Conservation (phyloP, 2,797 vertebrate genomes). For the Rhinichthys osculus region DNA sequence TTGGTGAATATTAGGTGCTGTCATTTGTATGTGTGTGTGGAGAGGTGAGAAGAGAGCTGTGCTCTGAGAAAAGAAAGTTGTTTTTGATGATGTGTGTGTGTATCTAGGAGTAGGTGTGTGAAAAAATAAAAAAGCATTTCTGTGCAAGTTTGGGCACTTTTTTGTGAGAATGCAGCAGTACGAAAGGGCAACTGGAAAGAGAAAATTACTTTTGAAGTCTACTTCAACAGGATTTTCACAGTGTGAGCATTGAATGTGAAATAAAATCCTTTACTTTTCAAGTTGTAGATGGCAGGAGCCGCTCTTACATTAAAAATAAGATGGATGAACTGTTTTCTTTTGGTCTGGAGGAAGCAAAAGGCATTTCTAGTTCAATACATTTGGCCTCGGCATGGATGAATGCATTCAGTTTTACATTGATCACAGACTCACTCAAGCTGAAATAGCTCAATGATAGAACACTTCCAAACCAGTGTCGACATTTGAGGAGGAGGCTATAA, state of each 20-base stretch:
- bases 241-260: background rate
- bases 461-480: background rate
- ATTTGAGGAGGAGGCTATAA: background rate
- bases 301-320: too few species aligned
- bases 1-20: conserved; percentile 28
- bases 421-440: background rate
- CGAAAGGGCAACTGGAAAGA: background rate
- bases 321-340: background rate
- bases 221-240: background rate
- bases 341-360: conserved; percentile 7
- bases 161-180: conserved; percentile 1
- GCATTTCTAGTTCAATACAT: background rate
- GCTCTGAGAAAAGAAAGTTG: background rate
- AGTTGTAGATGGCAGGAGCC: too few species aligned
- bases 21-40: conserved; percentile 26
- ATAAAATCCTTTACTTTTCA: background rate
- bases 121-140: background rate
- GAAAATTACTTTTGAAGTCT: conserved; percentile 10
- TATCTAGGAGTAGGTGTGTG: background rate
- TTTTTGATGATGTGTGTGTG: conserved; percentile 2
- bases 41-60: background rate
- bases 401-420: background rate
- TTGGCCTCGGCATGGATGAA: background rate
- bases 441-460: background rate
- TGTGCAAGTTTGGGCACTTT: conserved; percentile 6